Conservation (phyloP, 35 echinoderm and acorn worm genomes). For the Strongylocentrotus purpuratus region DNA sequence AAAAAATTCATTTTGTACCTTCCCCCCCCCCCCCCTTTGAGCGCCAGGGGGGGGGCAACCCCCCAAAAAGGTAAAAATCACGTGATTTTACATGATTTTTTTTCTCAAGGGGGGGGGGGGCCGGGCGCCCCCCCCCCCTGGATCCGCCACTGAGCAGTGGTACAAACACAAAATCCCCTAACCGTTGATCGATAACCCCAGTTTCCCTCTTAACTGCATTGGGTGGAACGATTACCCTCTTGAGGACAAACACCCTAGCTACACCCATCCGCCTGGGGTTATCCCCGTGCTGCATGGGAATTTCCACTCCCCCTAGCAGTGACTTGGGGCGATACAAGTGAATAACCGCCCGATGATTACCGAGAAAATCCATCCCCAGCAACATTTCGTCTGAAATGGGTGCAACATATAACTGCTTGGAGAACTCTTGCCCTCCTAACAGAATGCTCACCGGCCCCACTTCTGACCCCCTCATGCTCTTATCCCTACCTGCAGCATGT, state of each 20-base stretch:
- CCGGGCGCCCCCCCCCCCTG: no score
- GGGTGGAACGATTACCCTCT: slow-evolving; percentile 41
- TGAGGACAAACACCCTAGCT: not conserved
- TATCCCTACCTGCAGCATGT: not conserved
- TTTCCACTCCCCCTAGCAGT: not conserved
- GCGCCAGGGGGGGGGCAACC: no score
- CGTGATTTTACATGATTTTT: no score
- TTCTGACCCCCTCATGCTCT: not conserved
- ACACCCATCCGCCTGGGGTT: not conserved
- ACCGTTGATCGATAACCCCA: not conserved
- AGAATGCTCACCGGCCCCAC: slow-evolving; percentile 44
- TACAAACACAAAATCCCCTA: slow-evolving; percentile 52
- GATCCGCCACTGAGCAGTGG: no score
- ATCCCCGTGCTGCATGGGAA: slow-evolving; percentile 24
- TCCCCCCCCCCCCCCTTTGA: no score
- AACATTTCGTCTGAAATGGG: slow-evolving; percentile 68
- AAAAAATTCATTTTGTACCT: no score
- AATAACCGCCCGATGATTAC: not conserved
- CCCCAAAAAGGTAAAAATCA: no score
- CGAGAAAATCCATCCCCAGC: slow-evolving; percentile 59
- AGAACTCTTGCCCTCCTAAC: slow-evolving; percentile 32
- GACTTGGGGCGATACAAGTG: not conserved
- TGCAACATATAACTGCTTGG: slow-evolving; percentile 54
- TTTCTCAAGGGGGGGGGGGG: no score
- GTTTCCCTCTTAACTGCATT: slow-evolving; percentile 37